These are phyloP conservation scores for Eucriotettix oculatus DNA, from an alignment of 2,888 invertebrate genomes.

Conservation along the genomic window DNA sequence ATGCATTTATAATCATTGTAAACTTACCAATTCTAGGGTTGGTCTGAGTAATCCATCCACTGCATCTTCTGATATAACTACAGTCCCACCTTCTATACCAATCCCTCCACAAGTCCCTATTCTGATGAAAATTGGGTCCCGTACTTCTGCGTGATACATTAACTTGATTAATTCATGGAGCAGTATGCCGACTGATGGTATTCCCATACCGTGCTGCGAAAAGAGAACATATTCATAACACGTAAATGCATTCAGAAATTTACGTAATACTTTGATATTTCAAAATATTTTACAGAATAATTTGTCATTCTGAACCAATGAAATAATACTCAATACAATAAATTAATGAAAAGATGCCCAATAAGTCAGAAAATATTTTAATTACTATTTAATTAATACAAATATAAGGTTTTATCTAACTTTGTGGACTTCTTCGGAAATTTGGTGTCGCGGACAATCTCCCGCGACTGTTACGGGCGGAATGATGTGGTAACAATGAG, in stretches of 20 bases:
- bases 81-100: slow-evolving; percentile 82
- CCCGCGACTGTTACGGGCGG: too few relatives aligned
- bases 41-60: slow-evolving; percentile 75
- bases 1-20: too few relatives aligned
- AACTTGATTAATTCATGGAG: slow-evolving; percentile 93
- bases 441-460: too few relatives aligned
- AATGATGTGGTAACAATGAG: too few relatives aligned
- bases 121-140: slow-evolving; percentile 82
- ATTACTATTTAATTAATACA: too few relatives aligned
- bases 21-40: slow-evolving; percentile 60
- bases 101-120: slow-evolving; percentile 88
- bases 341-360: too few relatives aligned
- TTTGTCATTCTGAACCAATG: not conserved
- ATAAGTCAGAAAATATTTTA: too few relatives aligned
- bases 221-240: not conserved
- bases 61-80: slow-evolving; percentile 83
- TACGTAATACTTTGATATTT: not conserved
- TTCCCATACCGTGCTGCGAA: slow-evolving; percentile 92
- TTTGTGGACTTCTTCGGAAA: too few relatives aligned
- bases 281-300: not conserved
- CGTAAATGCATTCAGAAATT: not conserved
- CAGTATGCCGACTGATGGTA: slow-evolving; percentile 87
- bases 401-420: too few relatives aligned
- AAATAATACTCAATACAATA: not conserved
- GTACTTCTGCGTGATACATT: slow-evolving; percentile 79